These are phyloP conservation scores for Dreissena polymorpha DNA, from an alignment of 1,140 invertebrate species.

Conservation along the genomic window DNA sequence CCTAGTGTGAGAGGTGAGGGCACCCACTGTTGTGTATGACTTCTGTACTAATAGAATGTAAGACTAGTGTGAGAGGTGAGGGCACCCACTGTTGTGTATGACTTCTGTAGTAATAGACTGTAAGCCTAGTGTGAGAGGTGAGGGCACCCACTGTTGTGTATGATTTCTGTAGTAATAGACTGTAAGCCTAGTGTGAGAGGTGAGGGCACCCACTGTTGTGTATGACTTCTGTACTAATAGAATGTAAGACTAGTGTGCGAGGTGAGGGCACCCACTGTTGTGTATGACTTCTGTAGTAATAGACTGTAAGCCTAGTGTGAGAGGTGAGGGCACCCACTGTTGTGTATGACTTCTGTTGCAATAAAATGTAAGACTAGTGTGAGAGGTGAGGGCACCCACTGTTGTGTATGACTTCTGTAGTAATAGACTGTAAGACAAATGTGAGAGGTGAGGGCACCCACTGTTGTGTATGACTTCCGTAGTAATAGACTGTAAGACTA, in stretches of 20 bases:
- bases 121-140: too few species aligned
- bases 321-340: constrained; percentile 56
- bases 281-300: constrained; percentile 60
- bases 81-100: constrained; percentile 65
- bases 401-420: constrained; percentile 63
- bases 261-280: constrained; percentile 59
- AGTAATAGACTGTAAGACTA: too few species aligned
- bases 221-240: constrained; percentile 54
- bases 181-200: too few species aligned
- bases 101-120: constrained; percentile 47
- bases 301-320: too few species aligned
- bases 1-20: too few species aligned
- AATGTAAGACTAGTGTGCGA: too few species aligned
- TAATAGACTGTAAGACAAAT: too few species aligned
- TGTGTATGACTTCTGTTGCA: constrained; percentile 62
- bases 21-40: constrained; percentile 67
- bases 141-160: constrained; percentile 65
- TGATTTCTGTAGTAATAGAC: constrained; percentile 49
- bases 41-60: constrained; percentile 30
- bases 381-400: constrained; percentile 54
- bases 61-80: too few species aligned
- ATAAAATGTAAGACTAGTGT: too few species aligned
- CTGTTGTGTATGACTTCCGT: constrained; percentile 68
- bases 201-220: constrained; percentile 63
- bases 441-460: constrained; percentile 35